These are phyloP conservation scores for Drosophila anomelani DNA, from an alignment of 2,888 invertebrate species.

Conservation along the genomic window DNA sequence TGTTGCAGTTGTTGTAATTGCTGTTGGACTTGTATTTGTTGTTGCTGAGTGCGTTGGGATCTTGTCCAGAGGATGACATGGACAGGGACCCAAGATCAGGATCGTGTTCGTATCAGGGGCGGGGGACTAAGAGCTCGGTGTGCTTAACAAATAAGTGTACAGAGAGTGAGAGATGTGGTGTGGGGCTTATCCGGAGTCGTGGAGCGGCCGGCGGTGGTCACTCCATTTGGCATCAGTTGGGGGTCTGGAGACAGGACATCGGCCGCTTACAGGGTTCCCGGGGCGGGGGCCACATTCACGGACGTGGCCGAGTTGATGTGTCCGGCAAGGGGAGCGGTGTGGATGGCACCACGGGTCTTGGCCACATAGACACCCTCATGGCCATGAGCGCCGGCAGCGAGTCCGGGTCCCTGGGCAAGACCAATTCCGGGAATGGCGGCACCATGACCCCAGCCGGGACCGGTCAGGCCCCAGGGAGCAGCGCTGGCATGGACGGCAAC, in stretches of 20 bases:
- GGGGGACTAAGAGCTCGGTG: slow-evolving; percentile 71
- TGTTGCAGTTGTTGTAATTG: slow-evolving; percentile 74
- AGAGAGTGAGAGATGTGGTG: slow-evolving; percentile 41
- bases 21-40: slow-evolving; percentile 71
- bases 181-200: slow-evolving; percentile 67
- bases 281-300: slow-evolving; percentile 83
- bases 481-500: slow-evolving; percentile 70
- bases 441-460: slow-evolving; percentile 82
- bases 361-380: slow-evolving; percentile 83
- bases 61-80: slow-evolving; percentile 28
- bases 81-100: slow-evolving; percentile 48
- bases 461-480: slow-evolving; percentile 69
- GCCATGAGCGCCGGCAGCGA: slow-evolving; percentile 79
- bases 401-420: slow-evolving; percentile 77
- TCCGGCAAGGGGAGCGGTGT: slow-evolving; percentile 83
- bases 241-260: slow-evolving; percentile 18
- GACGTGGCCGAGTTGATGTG: slow-evolving; percentile 83
- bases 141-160: slow-evolving; percentile 68
- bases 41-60: slow-evolving; percentile 57
- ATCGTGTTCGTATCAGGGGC: slow-evolving; percentile 59
- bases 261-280: slow-evolving; percentile 77
- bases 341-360: slow-evolving; percentile 84
- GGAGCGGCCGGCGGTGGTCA: slow-evolving; percentile 31
- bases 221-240: slow-evolving; percentile 61
- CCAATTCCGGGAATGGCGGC: slow-evolving; percentile 83